A percentile compares a stretch with the other conserved stretches of the same genome.
phyloP scores from a whole-genome alignment of 1,140 invertebrate genomes.

The Polypedilum vanderplanki region DNA sequence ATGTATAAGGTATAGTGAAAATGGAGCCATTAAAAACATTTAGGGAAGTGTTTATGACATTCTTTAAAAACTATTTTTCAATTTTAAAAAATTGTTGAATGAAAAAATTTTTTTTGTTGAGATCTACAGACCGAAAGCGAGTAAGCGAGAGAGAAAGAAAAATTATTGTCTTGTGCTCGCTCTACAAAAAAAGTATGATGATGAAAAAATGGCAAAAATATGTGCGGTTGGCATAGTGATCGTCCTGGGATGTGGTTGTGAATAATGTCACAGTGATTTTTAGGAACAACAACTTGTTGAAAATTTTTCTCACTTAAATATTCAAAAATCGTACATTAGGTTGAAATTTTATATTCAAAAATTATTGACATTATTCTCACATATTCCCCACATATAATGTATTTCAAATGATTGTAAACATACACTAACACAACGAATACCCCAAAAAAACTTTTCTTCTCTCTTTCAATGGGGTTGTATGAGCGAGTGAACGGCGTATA shows the following conservation, averaged over 20 bases:
- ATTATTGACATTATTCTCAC: not conserved
- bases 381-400: not conserved
- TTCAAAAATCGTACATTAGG: too few relatives aligned
- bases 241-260: not conserved
- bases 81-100: constrained; percentile 27
- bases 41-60: constrained; percentile 21
- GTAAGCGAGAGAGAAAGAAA: not conserved
- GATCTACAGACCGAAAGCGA: not conserved
- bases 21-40: not conserved
- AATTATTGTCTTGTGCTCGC: constrained; percentile 17
- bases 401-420: constrained; percentile 26
- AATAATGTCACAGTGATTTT: too few relatives aligned
- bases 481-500: too few relatives aligned
- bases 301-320: too few relatives aligned
- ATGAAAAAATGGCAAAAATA: constrained; percentile 27
- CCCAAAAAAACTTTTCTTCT: not conserved
- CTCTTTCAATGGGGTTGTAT: not conserved
- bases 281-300: too few relatives aligned
- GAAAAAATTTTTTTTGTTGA: not conserved
- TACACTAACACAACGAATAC: not conserved
- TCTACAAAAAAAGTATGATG: constrained; percentile 28
- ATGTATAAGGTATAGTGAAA: too few relatives aligned
- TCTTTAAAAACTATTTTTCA: constrained; percentile 29
- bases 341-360: too few relatives aligned
- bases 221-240: constrained; percentile 28